Evolutionary conservation across 1,140 invertebrate species (phyloP), one percentile per base, ranked within the genome.

Genomic region (Diabrotica undecimpunctata): DNA sequence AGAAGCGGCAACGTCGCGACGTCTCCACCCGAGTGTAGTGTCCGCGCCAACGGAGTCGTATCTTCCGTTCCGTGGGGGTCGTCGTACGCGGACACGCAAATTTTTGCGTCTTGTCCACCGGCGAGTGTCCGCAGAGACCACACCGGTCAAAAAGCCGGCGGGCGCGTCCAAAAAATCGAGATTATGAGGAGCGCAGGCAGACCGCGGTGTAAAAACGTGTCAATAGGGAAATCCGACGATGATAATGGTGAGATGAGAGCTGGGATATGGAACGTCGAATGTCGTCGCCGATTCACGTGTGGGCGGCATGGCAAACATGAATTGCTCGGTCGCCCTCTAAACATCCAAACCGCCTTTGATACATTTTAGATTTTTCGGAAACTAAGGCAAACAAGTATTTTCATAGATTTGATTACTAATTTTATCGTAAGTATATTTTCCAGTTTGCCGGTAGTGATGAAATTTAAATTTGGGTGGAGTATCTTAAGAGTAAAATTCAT

Each of bases 261-360:
- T 25, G 25, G 25, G 25, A 25, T 25, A 25, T 25, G 25, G 25
- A 25, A 25, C 25, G 4, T n/a, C n/a, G n/a, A n/a, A n/a, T n/a
- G n/a, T n/a, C n/a, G n/a, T n/a, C n/a, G 25, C 25, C 25, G 25
- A 37, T 66, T 67, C 69, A 68, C 69, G 67, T 68, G 63, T 39
- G 57, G 59, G 39, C 59, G 59, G 59, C 59, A 61, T 61, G 59
- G 41, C 36, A 10, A 53, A 6, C 59, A 46, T 52, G 41, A 61
- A 25, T n/a, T n/a, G n/a, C n/a, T n/a, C n/a, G n/a, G n/a, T n/a
- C 25, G 25, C 4, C 25, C 25, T 25, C 25, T 25, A 25, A 25
- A 25, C 25, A 25, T 25, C 25, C 1, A 1, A 25, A 25, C 25
- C 25, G 1, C 25, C 25, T 25, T 25, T 25, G 25, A 25, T 25